Conservation (phyloP, 2,113 vertebrate genomes). For the Nestor notabilis region DNA sequence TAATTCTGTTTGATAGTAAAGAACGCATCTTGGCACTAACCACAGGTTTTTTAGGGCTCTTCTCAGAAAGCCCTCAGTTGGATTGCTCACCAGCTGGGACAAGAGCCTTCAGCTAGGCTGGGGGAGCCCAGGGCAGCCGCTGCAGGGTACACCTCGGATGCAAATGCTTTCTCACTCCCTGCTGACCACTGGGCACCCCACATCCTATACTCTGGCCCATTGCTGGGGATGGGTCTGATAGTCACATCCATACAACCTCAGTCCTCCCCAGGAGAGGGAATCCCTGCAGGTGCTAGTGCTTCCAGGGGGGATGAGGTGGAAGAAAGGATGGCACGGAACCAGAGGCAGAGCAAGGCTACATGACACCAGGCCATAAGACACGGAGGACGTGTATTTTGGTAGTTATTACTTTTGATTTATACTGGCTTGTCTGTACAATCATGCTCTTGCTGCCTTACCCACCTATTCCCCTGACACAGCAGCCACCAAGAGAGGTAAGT, state of each 20-base stretch:
- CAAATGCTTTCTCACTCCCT: background rate
- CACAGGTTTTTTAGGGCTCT: background rate
- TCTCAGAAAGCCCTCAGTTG: background rate
- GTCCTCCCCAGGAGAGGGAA: background rate
- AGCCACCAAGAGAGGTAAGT: background rate
- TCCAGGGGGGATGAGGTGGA: background rate
- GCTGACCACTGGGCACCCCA: background rate
- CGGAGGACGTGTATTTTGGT: background rate
- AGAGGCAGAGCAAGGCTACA: background rate
- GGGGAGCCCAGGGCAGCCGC: background rate
- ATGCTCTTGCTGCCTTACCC: background rate
- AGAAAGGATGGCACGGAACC: background rate
- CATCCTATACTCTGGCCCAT: background rate
- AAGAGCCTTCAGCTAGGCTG: background rate
- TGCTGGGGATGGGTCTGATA: accelerated
- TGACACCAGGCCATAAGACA: accelerated
- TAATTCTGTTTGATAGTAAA: background rate
- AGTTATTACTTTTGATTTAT: background rate
- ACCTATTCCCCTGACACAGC: background rate
- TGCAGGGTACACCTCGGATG: too few relatives aligned
- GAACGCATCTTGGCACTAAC: background rate
- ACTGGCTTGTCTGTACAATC: background rate
- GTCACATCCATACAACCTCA: background rate
- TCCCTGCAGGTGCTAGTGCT: background rate
- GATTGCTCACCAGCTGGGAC: background rate